These are phyloP conservation scores for Ochropleura plecta DNA, from an alignment of 2,888 invertebrate species.

Conservation along the genomic window DNA sequence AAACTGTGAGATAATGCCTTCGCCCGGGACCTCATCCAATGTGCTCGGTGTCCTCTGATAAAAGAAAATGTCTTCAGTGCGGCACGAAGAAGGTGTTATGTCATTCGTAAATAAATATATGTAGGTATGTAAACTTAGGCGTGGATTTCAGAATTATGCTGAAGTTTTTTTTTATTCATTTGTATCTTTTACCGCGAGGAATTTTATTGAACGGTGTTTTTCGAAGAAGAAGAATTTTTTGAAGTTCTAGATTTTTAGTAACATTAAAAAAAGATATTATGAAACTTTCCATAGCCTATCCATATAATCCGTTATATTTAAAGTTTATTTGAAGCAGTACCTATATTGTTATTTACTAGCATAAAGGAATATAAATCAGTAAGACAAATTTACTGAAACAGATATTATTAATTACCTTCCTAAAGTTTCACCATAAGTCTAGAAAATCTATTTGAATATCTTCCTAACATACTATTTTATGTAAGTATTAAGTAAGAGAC, in stretches of 20 bases:
- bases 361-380: too few species aligned
- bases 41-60: conserved; percentile 79
- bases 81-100: conserved; percentile 56
- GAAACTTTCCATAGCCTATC: background rate
- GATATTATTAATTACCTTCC: background rate
- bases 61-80: conserved; percentile 81
- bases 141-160: background rate
- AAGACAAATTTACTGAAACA: too few species aligned
- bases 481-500: conserved; percentile 58
- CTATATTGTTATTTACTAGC: background rate
- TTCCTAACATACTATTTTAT: conserved; percentile 54
- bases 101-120: conserved; percentile 53
- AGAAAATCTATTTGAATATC: conserved; percentile 18
- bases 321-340: too few species aligned
- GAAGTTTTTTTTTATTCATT: background rate
- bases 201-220: conserved; percentile 2
- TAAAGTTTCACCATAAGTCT: background rate
- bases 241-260: background rate
- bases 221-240: background rate
- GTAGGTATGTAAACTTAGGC: conserved; percentile 24
- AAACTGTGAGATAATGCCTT: conserved; percentile 80
- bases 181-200: background rate
- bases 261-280: background rate
- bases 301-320: background rate
- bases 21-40: conserved; percentile 77